Percentiles rank a stretch among this genome's conserved stretches.
phyloP scores from a whole-genome alignment of 2,888 invertebrate genomes.

The Drosophila infuscata region DNA sequence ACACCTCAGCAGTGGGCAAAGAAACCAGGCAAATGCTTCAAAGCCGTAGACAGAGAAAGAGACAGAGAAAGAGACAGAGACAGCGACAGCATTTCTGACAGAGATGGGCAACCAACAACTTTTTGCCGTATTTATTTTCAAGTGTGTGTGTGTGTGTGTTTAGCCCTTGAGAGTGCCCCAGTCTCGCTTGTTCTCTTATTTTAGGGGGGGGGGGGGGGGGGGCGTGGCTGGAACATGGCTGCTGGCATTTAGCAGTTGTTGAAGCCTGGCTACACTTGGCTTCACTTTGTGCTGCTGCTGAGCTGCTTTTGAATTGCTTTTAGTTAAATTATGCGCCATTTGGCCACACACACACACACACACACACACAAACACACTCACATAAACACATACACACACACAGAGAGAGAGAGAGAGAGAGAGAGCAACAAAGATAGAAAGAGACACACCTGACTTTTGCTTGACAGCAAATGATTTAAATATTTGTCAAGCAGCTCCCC shows the following conservation, averaged over 20 bases:
- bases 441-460: slow-evolving; percentile 14
- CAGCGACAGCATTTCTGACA: slow-evolving; percentile 9
- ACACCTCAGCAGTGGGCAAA: slow-evolving; percentile 65
- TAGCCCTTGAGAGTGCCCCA: slow-evolving; percentile 30
- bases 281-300: slow-evolving; percentile 41
- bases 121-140: slow-evolving; percentile 27
- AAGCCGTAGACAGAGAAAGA: slow-evolving; percentile 21
- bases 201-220: neutral
- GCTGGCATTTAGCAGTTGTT: slow-evolving; percentile 54
- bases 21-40: slow-evolving; percentile 61
- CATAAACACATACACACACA: slow-evolving; percentile 1
- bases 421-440: neutral
- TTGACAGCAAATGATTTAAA: slow-evolving; percentile 66
- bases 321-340: slow-evolving; percentile 68
- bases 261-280: slow-evolving; percentile 57
- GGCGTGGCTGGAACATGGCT: slow-evolving; percentile 46
- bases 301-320: slow-evolving; percentile 62
- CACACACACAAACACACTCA: slow-evolving; percentile 6
- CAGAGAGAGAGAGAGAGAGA: neutral
- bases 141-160: slow-evolving; percentile 17
- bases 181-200: slow-evolving; percentile 20
- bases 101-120: slow-evolving; percentile 27
- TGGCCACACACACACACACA: slow-evolving; percentile 15
- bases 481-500: slow-evolving; percentile 57
- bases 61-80: slow-evolving; percentile 11